Evolutionary conservation across 2,797 vertebrate genomes (phyloP).

Genomic region (Cyclopterus lumpus): DNA sequence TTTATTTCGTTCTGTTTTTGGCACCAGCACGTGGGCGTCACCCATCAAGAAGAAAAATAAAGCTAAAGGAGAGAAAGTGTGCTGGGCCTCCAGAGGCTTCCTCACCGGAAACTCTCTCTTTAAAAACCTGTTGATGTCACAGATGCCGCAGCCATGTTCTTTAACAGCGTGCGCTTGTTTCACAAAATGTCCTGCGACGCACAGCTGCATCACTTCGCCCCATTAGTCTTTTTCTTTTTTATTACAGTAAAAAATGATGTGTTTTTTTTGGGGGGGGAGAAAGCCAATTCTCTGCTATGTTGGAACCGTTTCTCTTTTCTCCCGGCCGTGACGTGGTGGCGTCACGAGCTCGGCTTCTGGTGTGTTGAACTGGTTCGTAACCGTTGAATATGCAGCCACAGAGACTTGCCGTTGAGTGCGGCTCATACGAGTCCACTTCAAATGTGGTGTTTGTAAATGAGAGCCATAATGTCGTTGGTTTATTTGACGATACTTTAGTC

Average conservation of each 20-base stretch:
- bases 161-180: constrained; percentile 15
- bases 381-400: constrained; percentile 65
- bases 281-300: constrained; percentile 47
- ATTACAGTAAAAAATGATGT: background rate
- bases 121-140: constrained; percentile 21
- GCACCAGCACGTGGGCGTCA: background rate
- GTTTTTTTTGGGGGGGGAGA: background rate
- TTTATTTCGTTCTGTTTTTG: background rate
- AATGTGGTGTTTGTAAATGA: constrained; percentile 53
- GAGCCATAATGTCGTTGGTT: constrained; percentile 41
- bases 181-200: background rate
- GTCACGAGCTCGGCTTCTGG: constrained; percentile 12
- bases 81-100: background rate
- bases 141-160: background rate
- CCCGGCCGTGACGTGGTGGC: background rate
- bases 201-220: background rate
- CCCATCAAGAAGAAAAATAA: background rate
- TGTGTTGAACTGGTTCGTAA: constrained; percentile 25
- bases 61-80: background rate
- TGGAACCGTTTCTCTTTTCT: background rate
- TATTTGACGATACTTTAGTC: constrained; percentile 44
- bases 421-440: constrained; percentile 35
- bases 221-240: background rate
- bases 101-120: background rate
- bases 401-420: constrained; percentile 58